Percentiles rank a stretch among this genome's conserved stretches.
These are phyloP conservation scores for Mythimna vitellina DNA, from an alignment of 2,888 invertebrate genomes.

Conservation along the genomic window DNA sequence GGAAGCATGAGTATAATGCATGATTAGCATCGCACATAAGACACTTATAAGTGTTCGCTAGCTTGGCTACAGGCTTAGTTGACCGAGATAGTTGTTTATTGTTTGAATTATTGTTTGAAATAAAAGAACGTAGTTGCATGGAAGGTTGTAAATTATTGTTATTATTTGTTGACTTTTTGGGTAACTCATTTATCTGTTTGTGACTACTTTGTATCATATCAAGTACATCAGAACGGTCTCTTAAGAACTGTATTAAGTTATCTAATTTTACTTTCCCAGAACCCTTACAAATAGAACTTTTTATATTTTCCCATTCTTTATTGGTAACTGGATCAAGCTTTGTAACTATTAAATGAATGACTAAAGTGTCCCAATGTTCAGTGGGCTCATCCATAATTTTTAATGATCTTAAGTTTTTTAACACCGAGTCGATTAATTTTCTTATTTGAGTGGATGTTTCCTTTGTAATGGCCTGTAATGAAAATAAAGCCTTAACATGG, in stretches of 20 bases:
- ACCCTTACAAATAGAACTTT: neutral
- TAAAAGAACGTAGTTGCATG: neutral
- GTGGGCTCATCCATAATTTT: constrained; percentile 5
- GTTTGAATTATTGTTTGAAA: constrained; percentile 3
- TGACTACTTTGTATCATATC: constrained; percentile 10
- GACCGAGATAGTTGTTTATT: neutral
- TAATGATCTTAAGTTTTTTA: constrained; percentile 5
- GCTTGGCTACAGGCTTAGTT: neutral
- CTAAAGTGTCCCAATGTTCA: constrained; percentile 1
- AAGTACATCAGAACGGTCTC: constrained; percentile 4
- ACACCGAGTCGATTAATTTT: constrained; percentile 1
- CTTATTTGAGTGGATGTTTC: constrained; percentile 7
- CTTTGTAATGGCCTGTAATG: neutral
- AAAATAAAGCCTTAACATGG: constrained; percentile 9
- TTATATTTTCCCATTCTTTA: constrained; percentile 12
- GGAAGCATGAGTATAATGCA: constrained; percentile 2
- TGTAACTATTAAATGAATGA: neutral
- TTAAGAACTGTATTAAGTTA: constrained; percentile 23
- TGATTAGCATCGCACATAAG: constrained; percentile 12
- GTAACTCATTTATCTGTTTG: neutral
- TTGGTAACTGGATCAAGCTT: neutral
- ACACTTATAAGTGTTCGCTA: neutral
- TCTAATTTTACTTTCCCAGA: constrained; percentile 7
- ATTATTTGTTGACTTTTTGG: constrained; percentile 3
- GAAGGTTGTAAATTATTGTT: neutral